Percentiles rank a stretch among this genome's conserved stretches.
Conservation (phyloP, 30 jellyfish, hydroid and myxozoan genomes). For the Turritopsis rubra region DNA sequence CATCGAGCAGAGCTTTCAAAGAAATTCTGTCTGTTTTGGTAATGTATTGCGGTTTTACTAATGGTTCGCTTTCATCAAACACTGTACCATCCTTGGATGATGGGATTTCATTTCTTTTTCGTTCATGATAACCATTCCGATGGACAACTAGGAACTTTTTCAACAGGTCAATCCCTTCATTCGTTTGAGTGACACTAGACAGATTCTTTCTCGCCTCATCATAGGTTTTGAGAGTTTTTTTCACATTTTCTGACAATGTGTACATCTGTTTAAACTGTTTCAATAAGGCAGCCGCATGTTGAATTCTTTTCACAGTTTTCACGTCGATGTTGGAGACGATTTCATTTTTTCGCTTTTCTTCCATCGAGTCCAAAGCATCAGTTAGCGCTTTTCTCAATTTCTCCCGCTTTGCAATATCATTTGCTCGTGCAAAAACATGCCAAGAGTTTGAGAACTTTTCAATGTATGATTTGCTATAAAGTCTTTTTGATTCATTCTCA, state of each 20-base stretch:
- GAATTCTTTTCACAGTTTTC: conserved; percentile 52
- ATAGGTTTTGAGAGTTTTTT: conserved; percentile 62
- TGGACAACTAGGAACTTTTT: conserved; percentile 55
- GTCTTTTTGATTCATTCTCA: background rate
- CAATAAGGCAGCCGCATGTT: conserved; percentile 80
- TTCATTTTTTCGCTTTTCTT: conserved; percentile 37
- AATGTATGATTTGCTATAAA: conserved; percentile 28
- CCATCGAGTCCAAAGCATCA: conserved; percentile 87
- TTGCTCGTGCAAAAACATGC: conserved; percentile 85
- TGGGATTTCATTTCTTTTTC: conserved; percentile 20
- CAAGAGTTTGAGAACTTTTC: conserved; percentile 77
- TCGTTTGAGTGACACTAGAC: conserved; percentile 34
- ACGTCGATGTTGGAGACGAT: conserved; percentile 36
- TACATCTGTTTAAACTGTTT: conserved; percentile 81
- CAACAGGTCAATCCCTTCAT: conserved; percentile 42
- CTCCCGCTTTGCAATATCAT: conserved; percentile 88
- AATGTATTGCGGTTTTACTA: conserved; percentile 23
- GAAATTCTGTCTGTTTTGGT: conserved; percentile 23
- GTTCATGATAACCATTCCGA: background rate
- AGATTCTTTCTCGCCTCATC: conserved; percentile 50
- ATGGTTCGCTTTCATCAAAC: conserved; percentile 12
- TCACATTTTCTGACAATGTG: conserved; percentile 63
- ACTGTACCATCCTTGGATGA: conserved; percentile 4
- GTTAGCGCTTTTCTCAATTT: conserved; percentile 75
- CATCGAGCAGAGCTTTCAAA: conserved; percentile 21